Percentiles rank a stretch among this genome's conserved stretches.
phyloP scores from a whole-genome alignment of 2,797 vertebrate species.

The Anguilla obscura region DNA sequence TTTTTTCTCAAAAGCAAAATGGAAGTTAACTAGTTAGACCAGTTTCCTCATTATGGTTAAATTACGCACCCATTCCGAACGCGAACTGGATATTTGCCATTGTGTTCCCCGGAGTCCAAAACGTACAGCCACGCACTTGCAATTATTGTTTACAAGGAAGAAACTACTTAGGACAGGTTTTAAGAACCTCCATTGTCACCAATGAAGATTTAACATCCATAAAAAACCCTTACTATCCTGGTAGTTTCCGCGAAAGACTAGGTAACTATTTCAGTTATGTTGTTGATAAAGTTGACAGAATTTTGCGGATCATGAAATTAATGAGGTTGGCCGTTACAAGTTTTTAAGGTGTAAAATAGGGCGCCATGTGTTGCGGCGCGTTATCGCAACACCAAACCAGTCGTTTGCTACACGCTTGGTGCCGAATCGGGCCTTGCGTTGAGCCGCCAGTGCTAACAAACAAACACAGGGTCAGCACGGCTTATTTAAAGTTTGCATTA shows the following conservation, averaged over 20 bases:
- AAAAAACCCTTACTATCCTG: background rate
- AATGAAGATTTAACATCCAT: background rate
- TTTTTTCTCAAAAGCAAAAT: background rate
- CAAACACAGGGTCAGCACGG: background rate
- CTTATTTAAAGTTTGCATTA: background rate
- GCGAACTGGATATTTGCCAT: background rate
- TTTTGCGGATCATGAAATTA: background rate
- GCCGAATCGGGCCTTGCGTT: background rate
- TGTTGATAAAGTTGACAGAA: background rate
- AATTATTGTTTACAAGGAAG: background rate
- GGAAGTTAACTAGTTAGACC: background rate
- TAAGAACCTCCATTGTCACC: background rate
- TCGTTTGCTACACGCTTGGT: background rate
- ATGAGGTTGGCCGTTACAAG: background rate
- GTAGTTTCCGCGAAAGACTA: background rate
- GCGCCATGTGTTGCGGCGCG: background rate
- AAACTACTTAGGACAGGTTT: background rate
- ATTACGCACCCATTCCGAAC: background rate
- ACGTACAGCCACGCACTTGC: background rate
- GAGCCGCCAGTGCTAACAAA: background rate
- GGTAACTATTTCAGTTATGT: background rate
- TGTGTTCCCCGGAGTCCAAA: background rate
- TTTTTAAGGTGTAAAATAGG: background rate
- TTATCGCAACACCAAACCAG: background rate
- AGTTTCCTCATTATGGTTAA: background rate